A percentile compares a stretch with the other conserved stretches of the same genome.
Conservation (phyloP, 1,140 invertebrate species). For the Bombus consobrinus region DNA sequence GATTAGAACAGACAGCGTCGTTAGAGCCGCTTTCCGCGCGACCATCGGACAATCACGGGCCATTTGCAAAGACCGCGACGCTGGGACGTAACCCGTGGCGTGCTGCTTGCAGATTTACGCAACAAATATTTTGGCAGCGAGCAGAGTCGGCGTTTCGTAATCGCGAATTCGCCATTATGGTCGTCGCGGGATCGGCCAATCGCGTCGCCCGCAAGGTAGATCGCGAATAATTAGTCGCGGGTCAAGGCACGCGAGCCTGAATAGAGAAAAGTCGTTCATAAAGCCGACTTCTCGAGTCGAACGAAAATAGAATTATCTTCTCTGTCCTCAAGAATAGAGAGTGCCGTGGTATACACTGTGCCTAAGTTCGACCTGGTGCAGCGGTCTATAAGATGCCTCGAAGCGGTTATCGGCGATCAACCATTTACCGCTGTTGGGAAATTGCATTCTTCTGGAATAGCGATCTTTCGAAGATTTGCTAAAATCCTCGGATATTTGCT, state of each 20-base stretch:
- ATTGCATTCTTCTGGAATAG: too few relatives aligned
- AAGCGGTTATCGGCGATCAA: background rate
- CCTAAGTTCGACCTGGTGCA: too few relatives aligned
- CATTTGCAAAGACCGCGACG: slow-evolving; percentile 45
- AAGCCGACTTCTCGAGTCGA: background rate
- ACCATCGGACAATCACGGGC: slow-evolving; percentile 54
- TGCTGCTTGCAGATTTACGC: slow-evolving; percentile 52
- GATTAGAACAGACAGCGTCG: slow-evolving; percentile 1
- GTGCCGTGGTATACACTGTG: too few relatives aligned
- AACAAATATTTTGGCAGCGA: slow-evolving; percentile 70
- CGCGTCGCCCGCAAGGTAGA: slow-evolving; percentile 40
- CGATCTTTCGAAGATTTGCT: too few relatives aligned
- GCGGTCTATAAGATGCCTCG: background rate
- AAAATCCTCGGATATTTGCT: too few relatives aligned
- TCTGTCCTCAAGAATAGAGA: background rate
- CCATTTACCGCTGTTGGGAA: too few relatives aligned
- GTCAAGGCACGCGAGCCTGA: slow-evolving; percentile 56
- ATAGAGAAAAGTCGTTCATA: slow-evolving; percentile 38
- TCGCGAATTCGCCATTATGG: slow-evolving; percentile 53
- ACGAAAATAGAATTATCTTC: slow-evolving; percentile 51
- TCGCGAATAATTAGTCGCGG: slow-evolving; percentile 67
- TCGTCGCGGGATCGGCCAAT: slow-evolving; percentile 22
- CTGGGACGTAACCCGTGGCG: slow-evolving; percentile 28
- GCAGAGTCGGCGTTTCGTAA: slow-evolving; percentile 61
- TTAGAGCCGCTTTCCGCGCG: slow-evolving; percentile 29